Percentiles rank a stretch among this genome's conserved stretches.
phyloP scores from a whole-genome alignment of 2,113 vertebrate genomes.

The Gobio gobio region DNA sequence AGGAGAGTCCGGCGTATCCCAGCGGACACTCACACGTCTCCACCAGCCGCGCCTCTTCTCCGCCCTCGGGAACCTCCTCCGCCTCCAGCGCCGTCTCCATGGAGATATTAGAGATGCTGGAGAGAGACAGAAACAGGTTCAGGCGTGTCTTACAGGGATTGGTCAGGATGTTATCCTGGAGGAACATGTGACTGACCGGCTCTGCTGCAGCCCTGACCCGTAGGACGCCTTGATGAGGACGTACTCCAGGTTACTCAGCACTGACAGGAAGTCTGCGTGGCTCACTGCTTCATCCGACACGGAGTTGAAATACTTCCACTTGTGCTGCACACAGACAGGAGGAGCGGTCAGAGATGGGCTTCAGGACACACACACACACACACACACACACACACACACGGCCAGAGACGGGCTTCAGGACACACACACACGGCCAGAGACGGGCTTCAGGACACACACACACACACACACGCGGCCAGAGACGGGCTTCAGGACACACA shows the following conservation, averaged over 20 bases:
- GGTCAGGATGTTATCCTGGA: background rate
- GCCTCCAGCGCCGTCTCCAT: slow-evolving; percentile 83
- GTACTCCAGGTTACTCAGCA: slow-evolving; percentile 87
- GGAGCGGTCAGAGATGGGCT: background rate
- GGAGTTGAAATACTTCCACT: slow-evolving; percentile 94
- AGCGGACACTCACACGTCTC: slow-evolving; percentile 88
- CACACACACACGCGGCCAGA: background rate
- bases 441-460: background rate
- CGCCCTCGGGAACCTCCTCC: slow-evolving; percentile 60
- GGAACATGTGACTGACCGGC: slow-evolving; percentile 79
- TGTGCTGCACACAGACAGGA: slow-evolving; percentile 72
- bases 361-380: too few relatives aligned
- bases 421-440: background rate
- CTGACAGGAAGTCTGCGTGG: slow-evolving; percentile 87
- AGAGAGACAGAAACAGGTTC: background rate
- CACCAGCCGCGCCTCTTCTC: slow-evolving; percentile 73
- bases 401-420: too few relatives aligned
- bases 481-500: too few relatives aligned
- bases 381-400: background rate
- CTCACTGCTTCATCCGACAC: slow-evolving; percentile 85
- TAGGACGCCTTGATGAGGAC: slow-evolving; percentile 91
- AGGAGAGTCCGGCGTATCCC: slow-evolving; percentile 88
- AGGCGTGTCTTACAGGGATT: too few relatives aligned
- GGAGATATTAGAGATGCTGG: slow-evolving; percentile 89
- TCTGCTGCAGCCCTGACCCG: slow-evolving; percentile 86